Evolutionary conservation across 2,113 vertebrate genomes (phyloP).

Genomic region (Tiliqua scincoides): DNA sequence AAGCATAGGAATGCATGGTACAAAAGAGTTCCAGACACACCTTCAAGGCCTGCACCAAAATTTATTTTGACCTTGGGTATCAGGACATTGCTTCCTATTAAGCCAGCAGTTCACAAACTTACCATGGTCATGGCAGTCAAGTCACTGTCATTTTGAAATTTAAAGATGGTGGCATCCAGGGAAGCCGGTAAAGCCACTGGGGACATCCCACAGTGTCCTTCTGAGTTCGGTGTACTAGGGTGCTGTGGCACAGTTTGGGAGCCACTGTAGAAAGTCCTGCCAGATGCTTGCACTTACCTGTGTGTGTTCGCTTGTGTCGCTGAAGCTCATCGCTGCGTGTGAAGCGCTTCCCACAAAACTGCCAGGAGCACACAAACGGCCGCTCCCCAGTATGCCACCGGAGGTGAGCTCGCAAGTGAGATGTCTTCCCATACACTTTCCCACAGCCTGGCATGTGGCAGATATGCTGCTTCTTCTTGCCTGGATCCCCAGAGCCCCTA

Average conservation of each 20-base stretch:
- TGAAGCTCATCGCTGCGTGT: slow-evolving; percentile 95
- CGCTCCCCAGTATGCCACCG: slow-evolving; percentile 97
- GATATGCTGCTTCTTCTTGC: slow-evolving; percentile 97
- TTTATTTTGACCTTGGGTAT: neutral
- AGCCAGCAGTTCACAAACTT: too few species aligned
- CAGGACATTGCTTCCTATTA: neutral
- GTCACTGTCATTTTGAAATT: too few species aligned
- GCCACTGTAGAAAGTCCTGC: too few species aligned
- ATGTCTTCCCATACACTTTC: slow-evolving; percentile 96
- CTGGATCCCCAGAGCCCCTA: slow-evolving; percentile 84
- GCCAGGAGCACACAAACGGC: slow-evolving; percentile 92
- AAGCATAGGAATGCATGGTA: neutral
- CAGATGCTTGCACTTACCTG: slow-evolving; percentile 73
- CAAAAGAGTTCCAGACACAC: neutral
- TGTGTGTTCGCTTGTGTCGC: slow-evolving; percentile 96
- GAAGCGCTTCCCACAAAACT: slow-evolving; percentile 95
- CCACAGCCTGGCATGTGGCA: slow-evolving; percentile 93
- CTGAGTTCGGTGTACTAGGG: too few species aligned
- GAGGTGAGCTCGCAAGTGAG: slow-evolving; percentile 92
- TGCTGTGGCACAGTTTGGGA: too few species aligned
- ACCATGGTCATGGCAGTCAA: too few species aligned
- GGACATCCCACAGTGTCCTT: too few species aligned
- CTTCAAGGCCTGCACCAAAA: neutral
- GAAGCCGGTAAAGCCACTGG: too few species aligned
- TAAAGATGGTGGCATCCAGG: too few species aligned